phyloP scores from a whole-genome alignment of 2,888 invertebrate species.

The Ectemnius cavifrons region DNA sequence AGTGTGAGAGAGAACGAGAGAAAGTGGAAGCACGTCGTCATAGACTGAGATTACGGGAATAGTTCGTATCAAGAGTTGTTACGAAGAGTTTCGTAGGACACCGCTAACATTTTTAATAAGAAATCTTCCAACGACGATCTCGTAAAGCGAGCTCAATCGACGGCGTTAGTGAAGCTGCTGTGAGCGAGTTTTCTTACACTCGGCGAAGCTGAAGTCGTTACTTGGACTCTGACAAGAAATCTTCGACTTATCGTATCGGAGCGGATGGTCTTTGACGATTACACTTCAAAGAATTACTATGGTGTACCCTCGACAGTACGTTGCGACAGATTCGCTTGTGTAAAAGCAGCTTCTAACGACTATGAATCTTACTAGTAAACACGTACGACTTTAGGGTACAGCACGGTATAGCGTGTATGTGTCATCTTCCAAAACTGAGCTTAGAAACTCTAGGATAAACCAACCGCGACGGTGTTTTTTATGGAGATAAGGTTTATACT shows the following conservation, averaged over 20 bases:
- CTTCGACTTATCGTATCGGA: not conserved
- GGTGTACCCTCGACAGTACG: slow-evolving; percentile 6
- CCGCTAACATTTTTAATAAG: slow-evolving; percentile 12
- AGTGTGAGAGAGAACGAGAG: not conserved
- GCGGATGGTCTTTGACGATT: slow-evolving; percentile 1
- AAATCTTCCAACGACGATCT: slow-evolving; percentile 38
- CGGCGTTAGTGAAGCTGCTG: not conserved
- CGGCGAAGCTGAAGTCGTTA: not conserved
- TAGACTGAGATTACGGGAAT: slow-evolving; percentile 33
- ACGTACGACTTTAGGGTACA: slow-evolving; percentile 21
- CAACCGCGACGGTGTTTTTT: slow-evolving; percentile 38
- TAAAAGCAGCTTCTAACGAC: no score
- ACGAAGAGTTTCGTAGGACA: not conserved
- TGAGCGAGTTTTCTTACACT: not conserved
- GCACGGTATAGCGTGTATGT: slow-evolving; percentile 16
- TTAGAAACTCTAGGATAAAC: slow-evolving; percentile 61
- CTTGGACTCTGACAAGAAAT: not conserved
- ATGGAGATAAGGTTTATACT: slow-evolving; percentile 47
- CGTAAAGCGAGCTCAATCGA: not conserved
- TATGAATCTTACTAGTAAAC: not conserved
- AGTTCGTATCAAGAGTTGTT: slow-evolving; percentile 13
- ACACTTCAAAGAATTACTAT: not conserved
- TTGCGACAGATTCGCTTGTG: not conserved
- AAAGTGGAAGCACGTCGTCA: slow-evolving; percentile 10
- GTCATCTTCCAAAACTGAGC: slow-evolving; percentile 62